Conservation (phyloP, 1,140 invertebrate genomes). For the Protaetia brevitarsis region DNA sequence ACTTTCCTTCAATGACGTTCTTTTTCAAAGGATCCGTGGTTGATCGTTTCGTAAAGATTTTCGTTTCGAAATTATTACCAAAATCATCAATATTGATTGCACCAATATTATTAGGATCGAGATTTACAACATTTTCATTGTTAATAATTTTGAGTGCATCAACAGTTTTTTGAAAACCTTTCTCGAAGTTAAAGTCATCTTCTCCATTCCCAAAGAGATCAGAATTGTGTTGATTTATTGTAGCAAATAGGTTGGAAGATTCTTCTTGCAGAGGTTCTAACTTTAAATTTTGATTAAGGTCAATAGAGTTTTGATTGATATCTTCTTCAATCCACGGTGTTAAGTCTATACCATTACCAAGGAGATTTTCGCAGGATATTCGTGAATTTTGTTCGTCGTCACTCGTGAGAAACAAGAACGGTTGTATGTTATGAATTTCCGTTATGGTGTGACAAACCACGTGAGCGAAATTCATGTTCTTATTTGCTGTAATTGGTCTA, state of each 20-base stretch:
- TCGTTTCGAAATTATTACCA: neutral
- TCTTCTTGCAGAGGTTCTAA: neutral
- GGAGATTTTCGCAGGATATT: constrained; percentile 63
- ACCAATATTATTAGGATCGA: neutral
- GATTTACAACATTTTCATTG: neutral
- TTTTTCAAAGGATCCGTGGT: no score
- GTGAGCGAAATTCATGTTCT: constrained; percentile 73
- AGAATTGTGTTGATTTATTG: neutral
- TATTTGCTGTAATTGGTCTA: constrained; percentile 83
- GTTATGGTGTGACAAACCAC: constrained; percentile 83
- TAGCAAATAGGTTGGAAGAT: neutral
- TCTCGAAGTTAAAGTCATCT: constrained; percentile 6
- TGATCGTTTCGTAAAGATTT: neutral
- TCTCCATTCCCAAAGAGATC: neutral
- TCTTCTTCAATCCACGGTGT: constrained; percentile 57
- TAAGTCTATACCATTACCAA: constrained; percentile 70
- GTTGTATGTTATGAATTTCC: constrained; percentile 66
- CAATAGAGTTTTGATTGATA: neutral
- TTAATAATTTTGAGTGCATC: neutral
- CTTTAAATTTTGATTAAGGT: neutral
- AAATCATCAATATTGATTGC: neutral
- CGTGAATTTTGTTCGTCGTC: constrained; percentile 62
- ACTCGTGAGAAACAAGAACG: constrained; percentile 71
- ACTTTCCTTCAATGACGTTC: no score
- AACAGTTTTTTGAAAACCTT: neutral